Evolutionary conservation across 2,797 vertebrate genomes (phyloP), one percentile per base, ranked within the genome.

Genomic region (Acipenser ruthenus): DNA sequence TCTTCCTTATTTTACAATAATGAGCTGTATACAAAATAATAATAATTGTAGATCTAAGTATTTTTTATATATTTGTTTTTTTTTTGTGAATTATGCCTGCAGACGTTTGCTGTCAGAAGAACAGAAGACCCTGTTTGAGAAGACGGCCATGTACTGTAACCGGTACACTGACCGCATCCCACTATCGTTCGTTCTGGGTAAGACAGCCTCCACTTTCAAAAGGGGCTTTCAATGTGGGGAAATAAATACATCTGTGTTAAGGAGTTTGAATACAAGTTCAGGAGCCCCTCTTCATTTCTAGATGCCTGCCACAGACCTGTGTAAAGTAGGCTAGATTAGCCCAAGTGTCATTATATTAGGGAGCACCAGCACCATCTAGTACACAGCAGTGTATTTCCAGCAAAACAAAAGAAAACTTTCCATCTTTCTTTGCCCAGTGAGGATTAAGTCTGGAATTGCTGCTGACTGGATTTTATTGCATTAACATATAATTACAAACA

Each of bases 101-200:
- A 96, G 94, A 79, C 72, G 75, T 65, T 63, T 89, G 70, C 88
- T 97, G 62, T 85, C 81, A 0, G 61, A 84, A 3, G 76, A 73
- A 52, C 94, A 95, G 82, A 93, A 87, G 79, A 75, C 71, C 0
- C 67, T 89, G 64, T 95, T 94, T 63, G 90, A 89, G 70, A 84
- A 84, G 7, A 75, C 93, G 2, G 88, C 90, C 62, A 80, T 83
- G 7, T 94, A 95, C 82, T 94, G 93, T 64, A 91, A 95, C 68
- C 78, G 79, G 62, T 93, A 91, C 68, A 91, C 87, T 0, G 91
- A 84, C 74, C 90, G 92, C 73, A 97, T 94, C 71, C 94, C 93
- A 6, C 83, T 95, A 56, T 86, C 90, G 0, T 97, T 95, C 7
- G 90, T 97, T 1, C 79, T 95, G 10, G 94, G 91, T 94, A 74